phyloP scores from a whole-genome alignment of 37 sponge, comb jelly and placozoan species.

The Tethya wilhelma region DNA sequence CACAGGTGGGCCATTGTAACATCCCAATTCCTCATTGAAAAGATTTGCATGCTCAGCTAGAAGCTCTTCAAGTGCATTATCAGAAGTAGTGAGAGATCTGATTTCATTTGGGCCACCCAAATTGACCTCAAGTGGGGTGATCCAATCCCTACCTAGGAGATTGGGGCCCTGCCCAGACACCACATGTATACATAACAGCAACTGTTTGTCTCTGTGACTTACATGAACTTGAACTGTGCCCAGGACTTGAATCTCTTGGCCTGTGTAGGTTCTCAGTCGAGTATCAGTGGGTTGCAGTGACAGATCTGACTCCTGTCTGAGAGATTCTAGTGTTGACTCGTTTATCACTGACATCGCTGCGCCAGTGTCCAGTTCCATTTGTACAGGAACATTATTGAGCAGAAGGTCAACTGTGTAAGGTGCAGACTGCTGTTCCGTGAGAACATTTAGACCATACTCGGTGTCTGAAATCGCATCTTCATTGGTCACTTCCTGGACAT shows the following conservation, averaged over 20 bases:
- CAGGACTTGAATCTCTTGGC: constrained; percentile 23
- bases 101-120: neutral
- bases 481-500: neutral
- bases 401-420: neutral
- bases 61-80: constrained; percentile 3
- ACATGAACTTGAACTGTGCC: constrained; percentile 26
- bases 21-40: constrained; percentile 30
- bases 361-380: constrained; percentile 51
- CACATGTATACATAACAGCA: constrained; percentile 2
- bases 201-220: constrained; percentile 2
- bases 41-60: constrained; percentile 1
- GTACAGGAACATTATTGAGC: constrained; percentile 9
- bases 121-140: neutral
- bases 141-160: constrained; percentile 58
- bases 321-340: neutral
- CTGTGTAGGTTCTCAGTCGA: constrained; percentile 37
- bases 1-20: constrained; percentile 12
- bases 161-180: constrained; percentile 47
- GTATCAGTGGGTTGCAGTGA: constrained; percentile 1
- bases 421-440: neutral
- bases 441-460: neutral
- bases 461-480: neutral
- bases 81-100: neutral
- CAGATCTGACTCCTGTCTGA: neutral
- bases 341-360: constrained; percentile 24